Conservation (phyloP, 2,888 invertebrate species). For the Drosophila stalkeri region DNA sequence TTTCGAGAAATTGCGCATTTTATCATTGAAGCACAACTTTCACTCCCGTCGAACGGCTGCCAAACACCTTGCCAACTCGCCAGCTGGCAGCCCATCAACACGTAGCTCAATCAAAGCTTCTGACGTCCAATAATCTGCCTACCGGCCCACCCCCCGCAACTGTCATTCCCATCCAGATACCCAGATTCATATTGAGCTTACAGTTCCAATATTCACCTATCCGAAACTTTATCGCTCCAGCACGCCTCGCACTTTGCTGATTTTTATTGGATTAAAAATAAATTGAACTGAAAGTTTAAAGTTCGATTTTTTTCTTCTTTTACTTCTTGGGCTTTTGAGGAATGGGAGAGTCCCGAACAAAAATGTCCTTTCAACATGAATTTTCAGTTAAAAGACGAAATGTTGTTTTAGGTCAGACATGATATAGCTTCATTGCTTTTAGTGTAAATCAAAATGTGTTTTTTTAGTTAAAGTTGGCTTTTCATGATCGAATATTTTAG, state of each 20-base stretch:
- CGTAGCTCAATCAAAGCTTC: conserved; percentile 58
- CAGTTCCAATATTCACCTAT: conserved; percentile 29
- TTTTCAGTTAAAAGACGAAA: not conserved
- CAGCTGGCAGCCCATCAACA: conserved; percentile 52
- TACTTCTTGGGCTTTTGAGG: not conserved
- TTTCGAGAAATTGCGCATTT: conserved; percentile 47
- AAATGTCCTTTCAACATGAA: not conserved
- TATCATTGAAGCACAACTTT: conserved; percentile 45
- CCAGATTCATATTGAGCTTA: not conserved
- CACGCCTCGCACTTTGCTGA: conserved; percentile 33
- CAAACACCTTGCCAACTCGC: conserved; percentile 21
- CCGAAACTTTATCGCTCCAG: conserved; percentile 38
- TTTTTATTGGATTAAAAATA: conserved; percentile 58
- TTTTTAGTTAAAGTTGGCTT: not conserved
- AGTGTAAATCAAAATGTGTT: not conserved
- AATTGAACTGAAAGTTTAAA: conserved; percentile 41
- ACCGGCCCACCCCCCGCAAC: not conserved
- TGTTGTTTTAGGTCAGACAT: not conserved
- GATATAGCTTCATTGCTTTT: not conserved
- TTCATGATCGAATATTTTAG: not conserved
- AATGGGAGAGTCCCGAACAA: not conserved
- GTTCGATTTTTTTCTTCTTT: not conserved
- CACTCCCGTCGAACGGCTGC: conserved; percentile 10
- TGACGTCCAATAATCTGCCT: conserved; percentile 39
- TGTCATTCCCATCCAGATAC: not conserved